Base-by-base conservation (phyloP, 1,140 invertebrate species). In the Megathymus violae region DNA sequence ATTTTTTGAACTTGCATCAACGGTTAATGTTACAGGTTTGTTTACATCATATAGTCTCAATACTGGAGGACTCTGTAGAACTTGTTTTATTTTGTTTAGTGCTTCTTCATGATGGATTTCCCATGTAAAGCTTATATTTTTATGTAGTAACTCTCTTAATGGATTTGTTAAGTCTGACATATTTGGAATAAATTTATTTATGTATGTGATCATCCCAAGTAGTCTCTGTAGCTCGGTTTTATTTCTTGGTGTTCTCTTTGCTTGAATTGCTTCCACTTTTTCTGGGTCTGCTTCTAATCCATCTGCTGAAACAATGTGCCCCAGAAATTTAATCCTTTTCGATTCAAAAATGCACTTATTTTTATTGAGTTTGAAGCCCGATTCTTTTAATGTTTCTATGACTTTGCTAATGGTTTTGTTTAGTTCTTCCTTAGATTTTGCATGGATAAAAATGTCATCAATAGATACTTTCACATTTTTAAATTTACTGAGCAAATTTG, bases 261-360 rank as follows among this genome's bases (percentile, higher is more conserved):
- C 36, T 9, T 44, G 22, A 16, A 38, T 84, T 17, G 81, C 82
- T 9, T 71, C 59, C 0, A 91, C 63, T 60, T 91, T 92, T 4
- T 70, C 62, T 6, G 76, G 78, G 64, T 91, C 85, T 27, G 80
- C 64, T 41, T 69, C 65, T 4, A 92, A 62, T 5, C 91, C 91
- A 9, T 84, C 62, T 22, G 47, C 47, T 13, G 73, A 67, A 3
- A 93, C 69, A n/a, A 80, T 68, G 50, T 88, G 80, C 4, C 91
- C 91, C 16, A 92, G 51, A 69, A 83, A 91, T 59, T 76, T 82
- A 2, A 90, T 59, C 60, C 67, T 65, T 46, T 38, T 50, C 22
- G 69, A 54, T 41, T 64, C 60, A 56, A 67, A 56, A 54, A 61
- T 60, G 27, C 64, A 66, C 13, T 62, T 65, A 48, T 38, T 61